phyloP scores from a whole-genome alignment of 2,888 invertebrate genomes.

The Hesperia comma region DNA sequence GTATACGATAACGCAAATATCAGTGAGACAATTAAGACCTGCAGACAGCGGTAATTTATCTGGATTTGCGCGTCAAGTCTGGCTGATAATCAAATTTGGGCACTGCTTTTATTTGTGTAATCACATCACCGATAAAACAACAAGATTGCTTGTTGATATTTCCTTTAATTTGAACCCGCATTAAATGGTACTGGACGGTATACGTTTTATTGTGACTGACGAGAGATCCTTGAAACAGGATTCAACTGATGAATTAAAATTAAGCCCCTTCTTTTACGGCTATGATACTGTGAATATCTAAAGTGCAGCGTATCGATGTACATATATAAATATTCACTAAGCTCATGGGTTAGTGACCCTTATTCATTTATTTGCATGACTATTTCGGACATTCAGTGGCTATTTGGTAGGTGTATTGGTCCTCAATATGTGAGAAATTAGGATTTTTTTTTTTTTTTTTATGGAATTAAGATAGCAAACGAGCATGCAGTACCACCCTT shows the following conservation, averaged over 20 bases:
- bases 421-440: no score
- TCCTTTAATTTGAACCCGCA: slow-evolving; percentile 33
- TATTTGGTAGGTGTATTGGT: no score
- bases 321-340: no score
- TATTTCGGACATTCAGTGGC: no score
- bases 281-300: neutral
- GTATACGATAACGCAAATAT: slow-evolving; percentile 10
- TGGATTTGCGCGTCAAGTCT: slow-evolving; percentile 22
- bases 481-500: no score
- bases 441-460: no score
- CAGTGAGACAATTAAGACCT: slow-evolving; percentile 30
- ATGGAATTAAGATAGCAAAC: no score
- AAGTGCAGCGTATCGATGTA: no score
- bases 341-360: no score
- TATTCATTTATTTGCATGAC: no score
- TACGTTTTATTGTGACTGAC: slow-evolving; percentile 28
- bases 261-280: slow-evolving; percentile 21
- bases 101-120: slow-evolving; percentile 35
- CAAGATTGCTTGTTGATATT: slow-evolving; percentile 38
- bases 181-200: slow-evolving; percentile 33
- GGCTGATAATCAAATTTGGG: slow-evolving; percentile 34
- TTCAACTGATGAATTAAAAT: slow-evolving; percentile 33
- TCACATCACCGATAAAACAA: slow-evolving; percentile 36
- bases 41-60: slow-evolving; percentile 33
- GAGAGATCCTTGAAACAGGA: slow-evolving; percentile 35